phyloP scores from a whole-genome alignment of 2,113 vertebrate species.

The Scatophagus argus region DNA sequence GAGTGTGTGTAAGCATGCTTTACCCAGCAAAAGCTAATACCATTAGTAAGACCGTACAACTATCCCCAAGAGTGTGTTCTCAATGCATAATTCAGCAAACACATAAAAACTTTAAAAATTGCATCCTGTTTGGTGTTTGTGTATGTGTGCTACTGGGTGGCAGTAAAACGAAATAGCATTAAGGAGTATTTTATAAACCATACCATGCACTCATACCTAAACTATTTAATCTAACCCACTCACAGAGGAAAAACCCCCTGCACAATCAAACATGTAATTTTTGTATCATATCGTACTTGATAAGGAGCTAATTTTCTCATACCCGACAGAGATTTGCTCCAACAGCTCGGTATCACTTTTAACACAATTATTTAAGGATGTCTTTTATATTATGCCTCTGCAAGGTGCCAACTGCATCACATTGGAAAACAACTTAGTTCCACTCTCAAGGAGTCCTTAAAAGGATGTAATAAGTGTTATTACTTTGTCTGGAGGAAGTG shows the following conservation, averaged over 20 bases:
- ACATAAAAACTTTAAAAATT: slow-evolving; percentile 55
- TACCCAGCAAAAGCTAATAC: slow-evolving; percentile 59
- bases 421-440: slow-evolving; percentile 62
- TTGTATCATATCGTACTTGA: slow-evolving; percentile 23
- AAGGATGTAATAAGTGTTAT: slow-evolving; percentile 60
- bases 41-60: slow-evolving; percentile 58
- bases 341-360: slow-evolving; percentile 29
- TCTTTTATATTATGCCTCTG: slow-evolving; percentile 40
- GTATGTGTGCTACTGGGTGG: slow-evolving; percentile 29
- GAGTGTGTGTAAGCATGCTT: slow-evolving; percentile 37
- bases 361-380: slow-evolving; percentile 49
- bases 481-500: slow-evolving; percentile 51
- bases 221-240: slow-evolving; percentile 13
- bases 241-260: background rate
- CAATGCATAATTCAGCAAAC: slow-evolving; percentile 74
- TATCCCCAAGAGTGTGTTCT: slow-evolving; percentile 62
- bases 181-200: slow-evolving; percentile 26
- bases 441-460: slow-evolving; percentile 50
- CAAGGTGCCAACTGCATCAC: slow-evolving; percentile 44
- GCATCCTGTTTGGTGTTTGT: slow-evolving; percentile 47
- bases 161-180: slow-evolving; percentile 23
- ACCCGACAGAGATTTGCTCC: background rate
- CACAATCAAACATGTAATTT: slow-evolving; percentile 36
- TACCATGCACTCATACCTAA: slow-evolving; percentile 15
- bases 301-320: slow-evolving; percentile 15